Percentiles rank a stretch among this genome's conserved stretches.
phyloP scores from a whole-genome alignment of 2,888 invertebrate species.

The Dynastes hyllus region DNA sequence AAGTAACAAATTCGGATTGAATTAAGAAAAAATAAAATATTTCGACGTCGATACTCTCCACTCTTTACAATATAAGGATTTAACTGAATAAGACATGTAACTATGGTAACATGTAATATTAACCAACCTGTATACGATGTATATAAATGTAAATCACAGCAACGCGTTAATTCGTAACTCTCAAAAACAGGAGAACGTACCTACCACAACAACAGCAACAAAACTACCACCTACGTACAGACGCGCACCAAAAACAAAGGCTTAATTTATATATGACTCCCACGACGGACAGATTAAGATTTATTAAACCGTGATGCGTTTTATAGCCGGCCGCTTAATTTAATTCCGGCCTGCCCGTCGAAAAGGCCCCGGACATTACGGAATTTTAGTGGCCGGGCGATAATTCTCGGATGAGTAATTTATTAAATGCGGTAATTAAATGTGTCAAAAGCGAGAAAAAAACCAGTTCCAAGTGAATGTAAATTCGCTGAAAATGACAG shows the following conservation, averaged over 20 bases:
- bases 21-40: too few species aligned
- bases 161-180: too few species aligned
- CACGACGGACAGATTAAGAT: conserved; percentile 19
- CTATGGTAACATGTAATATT: too few species aligned
- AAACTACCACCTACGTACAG: not conserved
- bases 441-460: not conserved
- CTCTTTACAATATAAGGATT: too few species aligned
- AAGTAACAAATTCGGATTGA: too few species aligned
- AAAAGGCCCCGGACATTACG: not conserved
- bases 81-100: too few species aligned
- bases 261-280: conserved; percentile 12
- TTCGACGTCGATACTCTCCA: too few species aligned
- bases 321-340: conserved; percentile 11
- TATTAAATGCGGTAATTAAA: conserved; percentile 5
- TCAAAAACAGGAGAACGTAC: too few species aligned
- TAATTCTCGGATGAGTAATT: conserved; percentile 19
- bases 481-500: not conserved
- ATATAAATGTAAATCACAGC: too few species aligned
- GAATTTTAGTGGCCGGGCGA: conserved; percentile 7
- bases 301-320: conserved; percentile 18
- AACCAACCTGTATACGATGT: too few species aligned
- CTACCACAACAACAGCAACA: too few species aligned
- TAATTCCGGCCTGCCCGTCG: not conserved
- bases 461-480: conserved; percentile 1
- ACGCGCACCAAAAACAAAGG: not conserved